These are phyloP conservation scores for Hypena proboscidalis DNA, from an alignment of 2,888 invertebrate genomes.

Conservation along the genomic window DNA sequence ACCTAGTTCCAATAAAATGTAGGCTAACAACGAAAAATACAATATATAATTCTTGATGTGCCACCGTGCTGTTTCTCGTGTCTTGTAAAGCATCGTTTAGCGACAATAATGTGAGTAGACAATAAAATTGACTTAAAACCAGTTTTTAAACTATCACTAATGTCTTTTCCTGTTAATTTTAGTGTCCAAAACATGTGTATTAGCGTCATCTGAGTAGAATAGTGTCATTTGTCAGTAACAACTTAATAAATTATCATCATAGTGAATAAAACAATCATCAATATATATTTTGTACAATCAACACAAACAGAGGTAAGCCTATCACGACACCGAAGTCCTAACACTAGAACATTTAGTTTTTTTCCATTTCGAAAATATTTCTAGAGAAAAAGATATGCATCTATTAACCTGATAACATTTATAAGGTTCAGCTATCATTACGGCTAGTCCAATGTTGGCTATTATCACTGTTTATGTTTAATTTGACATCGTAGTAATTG, in stretches of 20 bases:
- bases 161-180: constrained; percentile 36
- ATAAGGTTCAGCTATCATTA: constrained; percentile 66
- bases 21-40: constrained; percentile 65
- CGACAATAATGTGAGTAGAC: constrained; percentile 45
- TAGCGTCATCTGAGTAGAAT: constrained; percentile 45
- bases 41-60: constrained; percentile 54
- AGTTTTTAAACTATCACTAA: constrained; percentile 1
- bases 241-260: constrained; percentile 18
- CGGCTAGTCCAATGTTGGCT: constrained; percentile 62
- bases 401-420: constrained; percentile 80
- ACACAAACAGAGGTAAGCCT: constrained; percentile 66
- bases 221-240: constrained; percentile 55
- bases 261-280: constrained; percentile 32
- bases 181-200: constrained; percentile 36
- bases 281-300: constrained; percentile 50
- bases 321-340: constrained; percentile 81
- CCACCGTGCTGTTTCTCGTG: constrained; percentile 70
- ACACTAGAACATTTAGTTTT: constrained; percentile 72
- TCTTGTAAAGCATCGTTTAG: constrained; percentile 52
- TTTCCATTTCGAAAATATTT: constrained; percentile 77
- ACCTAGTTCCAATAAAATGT: constrained; percentile 73
- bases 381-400: constrained; percentile 85
- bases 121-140: constrained; percentile 44
- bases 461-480: constrained; percentile 71
- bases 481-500: constrained; percentile 40